phyloP scores from a whole-genome alignment of 1,140 invertebrate genomes.

The Cotesia chilonis region DNA sequence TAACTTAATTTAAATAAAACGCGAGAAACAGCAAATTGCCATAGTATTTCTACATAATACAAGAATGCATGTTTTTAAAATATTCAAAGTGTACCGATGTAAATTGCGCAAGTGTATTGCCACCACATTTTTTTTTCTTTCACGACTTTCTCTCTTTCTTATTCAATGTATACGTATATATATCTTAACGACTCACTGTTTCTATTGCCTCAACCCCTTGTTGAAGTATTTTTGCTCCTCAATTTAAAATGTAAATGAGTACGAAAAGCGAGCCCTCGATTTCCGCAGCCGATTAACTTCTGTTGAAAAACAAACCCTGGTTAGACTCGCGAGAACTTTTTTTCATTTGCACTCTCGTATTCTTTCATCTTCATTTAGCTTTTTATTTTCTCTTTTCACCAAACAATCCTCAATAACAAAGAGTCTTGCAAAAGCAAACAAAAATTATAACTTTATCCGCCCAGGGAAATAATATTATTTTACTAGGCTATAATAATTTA shows the following conservation, averaged over 20 bases:
- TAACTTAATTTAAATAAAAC: conserved; percentile 1
- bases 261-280: conserved; percentile 33
- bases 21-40: conserved; percentile 26
- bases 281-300: conserved; percentile 46
- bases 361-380: background rate
- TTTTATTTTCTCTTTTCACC: background rate
- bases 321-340: conserved; percentile 6
- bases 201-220: conserved; percentile 40
- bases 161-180: background rate
- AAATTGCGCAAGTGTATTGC: conserved; percentile 5
- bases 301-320: conserved; percentile 15
- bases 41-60: conserved; percentile 30
- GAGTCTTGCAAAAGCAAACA: conserved; percentile 38
- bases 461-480: too few species aligned
- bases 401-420: conserved; percentile 36
- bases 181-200: conserved; percentile 29
- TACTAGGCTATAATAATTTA: too few species aligned
- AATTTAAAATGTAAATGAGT: conserved; percentile 60
- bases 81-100: conserved; percentile 10
- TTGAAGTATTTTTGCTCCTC: conserved; percentile 47
- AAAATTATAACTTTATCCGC: background rate
- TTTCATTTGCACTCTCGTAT: conserved; percentile 13
- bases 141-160: background rate
- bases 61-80: background rate
- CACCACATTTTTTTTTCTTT: background rate